Conservation (phyloP, 2,797 vertebrate genomes). For the Acanthurus lineatus region DNA sequence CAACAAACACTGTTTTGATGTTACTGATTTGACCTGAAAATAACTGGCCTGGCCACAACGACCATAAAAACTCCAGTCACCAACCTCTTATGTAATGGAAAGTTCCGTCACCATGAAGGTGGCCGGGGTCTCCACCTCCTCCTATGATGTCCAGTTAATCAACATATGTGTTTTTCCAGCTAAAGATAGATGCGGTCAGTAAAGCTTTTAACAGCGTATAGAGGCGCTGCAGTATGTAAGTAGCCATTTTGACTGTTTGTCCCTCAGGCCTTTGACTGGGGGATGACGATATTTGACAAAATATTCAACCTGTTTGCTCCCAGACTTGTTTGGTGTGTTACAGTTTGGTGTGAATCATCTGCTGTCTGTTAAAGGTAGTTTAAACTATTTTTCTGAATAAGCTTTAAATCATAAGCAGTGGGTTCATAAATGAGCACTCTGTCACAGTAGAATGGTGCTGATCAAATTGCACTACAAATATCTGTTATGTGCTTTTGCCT, state of each 20-base stretch:
- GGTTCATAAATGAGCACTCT: neutral
- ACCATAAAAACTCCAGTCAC: conserved; percentile 5
- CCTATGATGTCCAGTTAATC: conserved; percentile 35
- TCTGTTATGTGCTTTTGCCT: neutral
- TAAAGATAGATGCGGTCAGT: conserved; percentile 35
- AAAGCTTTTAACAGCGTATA: conserved; percentile 6
- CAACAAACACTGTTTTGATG: neutral
- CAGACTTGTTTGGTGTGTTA: neutral
- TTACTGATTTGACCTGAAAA: conserved; percentile 45
- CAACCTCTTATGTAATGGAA: conserved; percentile 56
- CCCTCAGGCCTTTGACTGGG: conserved; percentile 7
- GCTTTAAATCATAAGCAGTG: neutral
- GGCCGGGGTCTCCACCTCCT: conserved; percentile 7
- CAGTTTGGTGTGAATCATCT: neutral
- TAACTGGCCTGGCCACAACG: neutral
- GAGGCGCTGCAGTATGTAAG: conserved; percentile 9
- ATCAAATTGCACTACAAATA: neutral
- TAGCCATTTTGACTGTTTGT: conserved; percentile 20
- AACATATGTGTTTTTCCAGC: conserved; percentile 62
- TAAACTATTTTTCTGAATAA: neutral
- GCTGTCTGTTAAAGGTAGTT: neutral
- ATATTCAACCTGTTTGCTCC: neutral
- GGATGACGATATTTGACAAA: conserved; percentile 4
- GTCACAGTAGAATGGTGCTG: neutral
- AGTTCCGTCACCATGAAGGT: conserved; percentile 32